Percentiles rank a stretch among this genome's conserved stretches.
These are phyloP conservation scores for Onchidella celtica DNA, from an alignment of 2,888 invertebrate genomes.

Conservation along the genomic window DNA sequence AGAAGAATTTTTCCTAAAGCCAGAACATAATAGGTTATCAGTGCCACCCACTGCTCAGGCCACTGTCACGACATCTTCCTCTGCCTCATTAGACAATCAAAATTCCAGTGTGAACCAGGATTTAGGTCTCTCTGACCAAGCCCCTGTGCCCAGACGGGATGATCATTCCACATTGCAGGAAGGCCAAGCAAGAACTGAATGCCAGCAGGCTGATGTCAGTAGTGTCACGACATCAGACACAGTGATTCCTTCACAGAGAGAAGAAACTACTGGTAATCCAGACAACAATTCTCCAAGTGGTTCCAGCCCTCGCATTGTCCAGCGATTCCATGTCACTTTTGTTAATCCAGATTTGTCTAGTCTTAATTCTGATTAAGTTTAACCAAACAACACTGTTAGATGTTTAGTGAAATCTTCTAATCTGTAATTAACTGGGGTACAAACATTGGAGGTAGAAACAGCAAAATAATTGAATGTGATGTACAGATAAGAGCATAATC, in stretches of 20 bases:
- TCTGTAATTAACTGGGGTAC: no score
- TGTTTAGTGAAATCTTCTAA: no score
- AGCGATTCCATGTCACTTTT: constrained; percentile 52
- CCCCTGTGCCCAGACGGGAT: background rate
- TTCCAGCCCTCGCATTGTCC: constrained; percentile 37
- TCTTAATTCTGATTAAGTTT: constrained; percentile 36
- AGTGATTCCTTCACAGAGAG: no score
- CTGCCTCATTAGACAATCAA: background rate
- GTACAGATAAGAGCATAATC: no score
- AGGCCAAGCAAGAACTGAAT: background rate
- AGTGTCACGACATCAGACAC: no score
- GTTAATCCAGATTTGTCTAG: constrained; percentile 40
- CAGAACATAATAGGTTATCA: background rate
- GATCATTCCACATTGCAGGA: background rate
- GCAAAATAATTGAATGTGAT: no score
- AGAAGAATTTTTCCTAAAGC: constrained; percentile 18
- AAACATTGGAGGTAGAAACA: no score
- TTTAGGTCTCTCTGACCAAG: background rate
- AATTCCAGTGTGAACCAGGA: background rate
- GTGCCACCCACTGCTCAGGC: background rate
- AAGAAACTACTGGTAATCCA: background rate
- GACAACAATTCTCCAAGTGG: background rate
- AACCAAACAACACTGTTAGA: no score
- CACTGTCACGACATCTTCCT: background rate
- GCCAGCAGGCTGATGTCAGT: background rate